A percentile compares a stretch with the other conserved stretches of the same genome.
Conservation (phyloP, 1,140 invertebrate genomes). For the Pemphigus obesinymphae region DNA sequence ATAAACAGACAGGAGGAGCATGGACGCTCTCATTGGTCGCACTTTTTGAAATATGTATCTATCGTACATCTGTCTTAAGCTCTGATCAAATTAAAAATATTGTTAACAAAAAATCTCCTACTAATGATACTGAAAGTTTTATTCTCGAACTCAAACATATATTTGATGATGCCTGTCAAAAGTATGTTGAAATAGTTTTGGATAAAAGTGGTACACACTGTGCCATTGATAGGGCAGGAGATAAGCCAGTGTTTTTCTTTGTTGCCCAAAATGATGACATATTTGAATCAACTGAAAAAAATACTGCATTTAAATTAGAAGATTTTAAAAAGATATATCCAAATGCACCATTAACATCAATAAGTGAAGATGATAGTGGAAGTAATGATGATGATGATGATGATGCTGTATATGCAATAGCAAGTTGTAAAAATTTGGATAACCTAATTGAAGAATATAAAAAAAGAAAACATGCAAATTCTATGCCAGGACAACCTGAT, state of each 20-base stretch:
- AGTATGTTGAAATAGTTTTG: slow-evolving; percentile 60
- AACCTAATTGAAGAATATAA: slow-evolving; percentile 60
- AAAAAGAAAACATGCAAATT: slow-evolving; percentile 57
- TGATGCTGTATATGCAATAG: slow-evolving; percentile 53
- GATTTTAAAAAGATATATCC: slow-evolving; percentile 32
- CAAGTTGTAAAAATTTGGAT: slow-evolving; percentile 51
- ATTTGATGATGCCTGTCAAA: slow-evolving; percentile 60
- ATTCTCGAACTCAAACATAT: slow-evolving; percentile 51
- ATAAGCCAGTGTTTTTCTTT: slow-evolving; percentile 62
- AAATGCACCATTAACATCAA: slow-evolving; percentile 28
- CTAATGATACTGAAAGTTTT: slow-evolving; percentile 49
- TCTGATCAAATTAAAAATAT: slow-evolving; percentile 23
- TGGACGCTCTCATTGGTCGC: slow-evolving; percentile 86
- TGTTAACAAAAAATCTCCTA: slow-evolving; percentile 28
- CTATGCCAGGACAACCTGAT: slow-evolving; percentile 51
- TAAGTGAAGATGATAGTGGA: slow-evolving; percentile 23
- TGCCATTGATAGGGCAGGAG: slow-evolving; percentile 56
- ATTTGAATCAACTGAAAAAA: slow-evolving; percentile 50
- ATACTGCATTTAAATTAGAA: neutral
- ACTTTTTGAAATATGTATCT: slow-evolving; percentile 68
- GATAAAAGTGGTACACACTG: slow-evolving; percentile 58
- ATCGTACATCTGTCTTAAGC: neutral
- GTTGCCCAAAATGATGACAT: slow-evolving; percentile 62
- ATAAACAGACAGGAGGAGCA: slow-evolving; percentile 84
- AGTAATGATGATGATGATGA: slow-evolving; percentile 38